phyloP scores from a whole-genome alignment of 2,113 vertebrate genomes.

The Tringa solitaria region DNA sequence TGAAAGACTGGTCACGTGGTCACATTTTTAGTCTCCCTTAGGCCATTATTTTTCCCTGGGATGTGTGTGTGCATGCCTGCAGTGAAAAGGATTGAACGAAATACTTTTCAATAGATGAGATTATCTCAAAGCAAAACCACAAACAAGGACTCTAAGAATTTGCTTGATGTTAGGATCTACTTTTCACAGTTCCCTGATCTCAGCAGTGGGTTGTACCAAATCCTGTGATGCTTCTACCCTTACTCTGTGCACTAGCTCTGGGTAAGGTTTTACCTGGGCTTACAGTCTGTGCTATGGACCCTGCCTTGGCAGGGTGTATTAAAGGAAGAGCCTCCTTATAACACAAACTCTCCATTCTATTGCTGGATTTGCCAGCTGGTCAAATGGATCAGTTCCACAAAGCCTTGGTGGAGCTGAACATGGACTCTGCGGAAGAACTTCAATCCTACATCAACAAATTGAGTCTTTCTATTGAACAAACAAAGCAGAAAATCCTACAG shows the following conservation, averaged over 20 bases:
- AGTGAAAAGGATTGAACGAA: background rate
- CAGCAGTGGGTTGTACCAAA: background rate
- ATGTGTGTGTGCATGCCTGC: background rate
- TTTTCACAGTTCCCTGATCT: background rate
- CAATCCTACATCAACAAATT: constrained; percentile 96
- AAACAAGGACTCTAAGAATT: background rate
- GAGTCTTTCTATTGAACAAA: constrained; percentile 86
- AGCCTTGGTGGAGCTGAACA: constrained; percentile 92
- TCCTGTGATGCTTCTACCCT: background rate
- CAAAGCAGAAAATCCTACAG: constrained; percentile 85
- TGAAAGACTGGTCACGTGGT: background rate
- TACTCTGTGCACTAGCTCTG: background rate
- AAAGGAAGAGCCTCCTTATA: background rate
- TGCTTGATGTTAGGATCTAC: background rate
- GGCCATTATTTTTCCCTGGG: background rate
- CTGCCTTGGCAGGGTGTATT: background rate
- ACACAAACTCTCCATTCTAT: background rate
- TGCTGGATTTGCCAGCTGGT: constrained; percentile 37
- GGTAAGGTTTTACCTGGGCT: background rate
- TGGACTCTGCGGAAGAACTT: constrained; percentile 96
- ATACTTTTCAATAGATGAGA: background rate
- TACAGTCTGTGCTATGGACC: background rate
- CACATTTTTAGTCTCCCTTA: background rate
- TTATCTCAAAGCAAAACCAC: background rate
- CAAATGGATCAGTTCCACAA: constrained; percentile 90